Conservation (phyloP, 2,113 vertebrate species). For the Meleagris gallopavo region DNA sequence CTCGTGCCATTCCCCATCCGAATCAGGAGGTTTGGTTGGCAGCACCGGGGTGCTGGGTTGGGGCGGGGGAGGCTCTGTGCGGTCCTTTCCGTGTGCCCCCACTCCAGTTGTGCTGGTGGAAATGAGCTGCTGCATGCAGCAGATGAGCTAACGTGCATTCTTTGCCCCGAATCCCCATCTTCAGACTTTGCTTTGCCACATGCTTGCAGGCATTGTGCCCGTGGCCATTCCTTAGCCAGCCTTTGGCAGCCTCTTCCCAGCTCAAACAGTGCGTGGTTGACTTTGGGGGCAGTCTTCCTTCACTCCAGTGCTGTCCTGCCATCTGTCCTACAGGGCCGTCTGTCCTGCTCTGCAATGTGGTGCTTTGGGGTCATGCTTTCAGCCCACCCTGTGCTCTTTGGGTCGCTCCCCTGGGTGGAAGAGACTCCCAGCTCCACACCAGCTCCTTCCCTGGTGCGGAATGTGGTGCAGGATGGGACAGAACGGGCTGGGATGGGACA, state of each 20-base stretch:
- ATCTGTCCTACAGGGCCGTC: not conserved
- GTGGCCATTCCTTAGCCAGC: rapidly evolving
- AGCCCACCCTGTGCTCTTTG: not conserved
- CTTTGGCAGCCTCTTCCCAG: not conserved
- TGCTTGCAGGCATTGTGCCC: not conserved
- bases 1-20: not conserved
- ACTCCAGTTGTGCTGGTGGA: not conserved
- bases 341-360: not conserved
- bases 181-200: not conserved
- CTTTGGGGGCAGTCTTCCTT: no score
- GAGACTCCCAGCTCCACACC: not conserved
- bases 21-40: not conserved
- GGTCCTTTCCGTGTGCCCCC: not conserved
- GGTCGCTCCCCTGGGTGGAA: not conserved
- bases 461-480: not conserved
- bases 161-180: not conserved
- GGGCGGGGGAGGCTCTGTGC: not conserved
- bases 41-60: rapidly evolving
- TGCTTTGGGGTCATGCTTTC: not conserved
- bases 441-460: not conserved
- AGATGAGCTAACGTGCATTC: not conserved
- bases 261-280: not conserved
- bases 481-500: not conserved
- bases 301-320: rapidly evolving
- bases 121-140: not conserved